Evolutionary conservation across 2,888 invertebrate species (phyloP).

Genomic region (Sclerodermus sp.): DNA sequence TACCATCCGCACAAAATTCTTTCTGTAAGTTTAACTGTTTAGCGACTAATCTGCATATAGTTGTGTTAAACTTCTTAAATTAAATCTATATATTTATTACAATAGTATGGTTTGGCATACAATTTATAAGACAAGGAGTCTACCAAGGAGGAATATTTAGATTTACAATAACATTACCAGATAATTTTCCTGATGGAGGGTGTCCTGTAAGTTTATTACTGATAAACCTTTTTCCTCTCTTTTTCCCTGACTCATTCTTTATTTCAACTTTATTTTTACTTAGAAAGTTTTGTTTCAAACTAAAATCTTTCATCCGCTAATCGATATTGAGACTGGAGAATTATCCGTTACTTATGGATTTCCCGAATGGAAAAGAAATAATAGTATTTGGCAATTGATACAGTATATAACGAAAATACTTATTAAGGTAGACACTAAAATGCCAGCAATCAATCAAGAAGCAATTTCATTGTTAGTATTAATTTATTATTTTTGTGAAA

Average conservation of each 20-base stretch:
- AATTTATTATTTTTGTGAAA: background rate
- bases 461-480: constrained; percentile 69
- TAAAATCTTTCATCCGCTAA: constrained; percentile 83
- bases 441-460: constrained; percentile 69
- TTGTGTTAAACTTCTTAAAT: constrained; percentile 28
- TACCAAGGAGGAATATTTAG: constrained; percentile 91
- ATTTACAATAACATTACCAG: constrained; percentile 83
- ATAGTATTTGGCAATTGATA: constrained; percentile 80
- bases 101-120: constrained; percentile 86
- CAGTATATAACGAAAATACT: constrained; percentile 83
- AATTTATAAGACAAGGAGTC: constrained; percentile 85
- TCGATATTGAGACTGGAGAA: constrained; percentile 76
- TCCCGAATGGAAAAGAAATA: constrained; percentile 79
- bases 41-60: constrained; percentile 2
- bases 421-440: constrained; percentile 76
- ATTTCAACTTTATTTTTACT: no score
- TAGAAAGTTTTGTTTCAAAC: constrained; percentile 83
- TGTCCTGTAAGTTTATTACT: constrained; percentile 71
- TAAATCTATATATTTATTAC: constrained; percentile 23
- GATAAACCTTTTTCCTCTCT: constrained; percentile 5
- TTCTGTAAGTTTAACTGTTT: constrained; percentile 66
- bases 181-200: constrained; percentile 82
- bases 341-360: constrained; percentile 79
- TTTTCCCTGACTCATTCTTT: no score
- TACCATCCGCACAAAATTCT: constrained; percentile 84